Percentiles rank a stretch among this genome's conserved stretches.
Evolutionary conservation across 2,797 vertebrate species (phyloP).

Genomic region (Oreochromis grahami): DNA sequence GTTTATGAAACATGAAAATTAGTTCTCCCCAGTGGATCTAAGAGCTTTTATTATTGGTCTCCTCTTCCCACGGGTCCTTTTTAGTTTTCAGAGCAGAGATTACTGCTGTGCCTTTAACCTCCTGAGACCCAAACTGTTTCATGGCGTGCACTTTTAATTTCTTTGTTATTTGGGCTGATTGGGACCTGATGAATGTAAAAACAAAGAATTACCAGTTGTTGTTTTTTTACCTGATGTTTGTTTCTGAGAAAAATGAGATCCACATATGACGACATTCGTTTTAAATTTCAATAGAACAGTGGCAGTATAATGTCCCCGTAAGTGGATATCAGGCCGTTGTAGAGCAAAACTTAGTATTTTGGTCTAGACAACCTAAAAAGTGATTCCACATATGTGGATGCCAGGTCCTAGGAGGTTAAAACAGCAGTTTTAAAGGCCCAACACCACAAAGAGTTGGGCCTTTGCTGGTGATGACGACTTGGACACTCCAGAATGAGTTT

Average conservation of each 20-base stretch:
- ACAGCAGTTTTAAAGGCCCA: neutral
- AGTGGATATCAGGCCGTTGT: neutral
- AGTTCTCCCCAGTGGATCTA: neutral
- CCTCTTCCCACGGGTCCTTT: neutral
- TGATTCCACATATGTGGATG: neutral
- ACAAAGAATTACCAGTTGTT: no score
- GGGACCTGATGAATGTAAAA: neutral
- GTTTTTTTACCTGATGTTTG: neutral
- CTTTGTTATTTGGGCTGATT: neutral
- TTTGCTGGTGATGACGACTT: accelerated
- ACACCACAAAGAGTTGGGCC: accelerated
- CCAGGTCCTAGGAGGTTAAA: neutral
- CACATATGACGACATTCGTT: accelerated
- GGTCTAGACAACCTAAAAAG: neutral
- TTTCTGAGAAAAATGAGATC: no score
- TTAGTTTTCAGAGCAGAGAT: neutral
- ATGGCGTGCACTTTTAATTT: neutral
- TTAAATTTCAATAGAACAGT: neutral
- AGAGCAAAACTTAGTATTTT: neutral
- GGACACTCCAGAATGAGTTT: neutral
- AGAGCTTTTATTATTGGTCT: neutral
- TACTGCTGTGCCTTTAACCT: neutral
- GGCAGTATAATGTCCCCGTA: neutral
- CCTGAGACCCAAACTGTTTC: neutral
- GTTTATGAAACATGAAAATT: neutral